Base-by-base conservation (phyloP, 2,113 vertebrate species). In the Nycticryphes semicollaris region DNA sequence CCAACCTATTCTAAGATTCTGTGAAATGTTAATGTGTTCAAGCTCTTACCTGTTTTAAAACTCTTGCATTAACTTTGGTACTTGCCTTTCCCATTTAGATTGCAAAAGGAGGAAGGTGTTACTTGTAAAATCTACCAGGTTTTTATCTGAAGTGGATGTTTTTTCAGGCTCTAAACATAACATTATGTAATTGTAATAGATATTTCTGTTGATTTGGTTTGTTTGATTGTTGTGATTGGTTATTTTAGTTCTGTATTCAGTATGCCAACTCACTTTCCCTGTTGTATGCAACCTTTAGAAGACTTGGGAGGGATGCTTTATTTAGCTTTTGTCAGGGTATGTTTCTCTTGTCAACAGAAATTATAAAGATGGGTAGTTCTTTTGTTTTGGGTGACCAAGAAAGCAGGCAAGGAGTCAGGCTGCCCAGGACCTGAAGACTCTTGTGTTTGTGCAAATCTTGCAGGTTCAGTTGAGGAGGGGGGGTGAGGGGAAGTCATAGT, bases 401-500 rank as follows among this genome's bases (percentile, higher is more conserved):
- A 59, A 75, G 13, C 7, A 28, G n/a, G 20, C 15, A 68, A 18
- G 43, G 31, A 67, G 18, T 8, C 24, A 28, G 20, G 23, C 45
- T 82, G 51, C 87, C 47, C 21, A 19, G 51, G 67, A 35, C 24
- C 30, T 45, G 25, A 45, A 76, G 41, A 31, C 37, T 63, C 20
- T 75, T 74, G 60, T 64, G 30, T 22, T 79, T 75, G 69, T 64
- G 30, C 27, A 57, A 59, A 39, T 64, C 48, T 66, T 51, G 12
- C 0, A 1, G 37, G 53, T 56, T 72, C 33, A 11, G 5, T 35
- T 35, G 41, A 10, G 21, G 43, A 6, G 0, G 8, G 12, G 3
- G 14, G 5, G 11, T 1, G 2, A n/a, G n/a, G n/a, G 6, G 14
- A 53, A 30, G 21, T 41, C 48, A 6, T 0, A 15, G 22, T 16